Percentiles rank a stretch among this genome's conserved stretches.
Evolutionary conservation across 37 sponge, comb jelly and placozoan genomes (phyloP).

Genomic region (Beroe ovata): DNA sequence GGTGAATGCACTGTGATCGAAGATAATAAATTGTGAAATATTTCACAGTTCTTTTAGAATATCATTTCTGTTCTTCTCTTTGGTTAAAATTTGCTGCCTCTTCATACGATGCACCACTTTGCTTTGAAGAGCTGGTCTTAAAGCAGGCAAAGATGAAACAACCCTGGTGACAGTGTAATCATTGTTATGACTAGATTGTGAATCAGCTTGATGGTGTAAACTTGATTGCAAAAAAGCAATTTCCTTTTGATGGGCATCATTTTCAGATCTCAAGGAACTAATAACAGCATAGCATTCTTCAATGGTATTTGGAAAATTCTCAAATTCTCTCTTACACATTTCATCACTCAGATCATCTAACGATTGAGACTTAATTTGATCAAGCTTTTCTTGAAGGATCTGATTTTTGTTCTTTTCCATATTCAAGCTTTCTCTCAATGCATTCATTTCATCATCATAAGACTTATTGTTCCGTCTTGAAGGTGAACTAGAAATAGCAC

Average conservation of each 20-base stretch:
- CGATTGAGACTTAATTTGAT: background rate
- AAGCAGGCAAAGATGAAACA: conserved; percentile 39
- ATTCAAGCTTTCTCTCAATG: background rate
- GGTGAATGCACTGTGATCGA: too few relatives aligned
- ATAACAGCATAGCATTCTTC: conserved; percentile 57
- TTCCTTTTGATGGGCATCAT: conserved; percentile 61
- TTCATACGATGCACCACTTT: conserved; percentile 65
- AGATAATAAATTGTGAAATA: too few relatives aligned
- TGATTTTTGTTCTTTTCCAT: conserved; percentile 17
- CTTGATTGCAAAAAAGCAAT: conserved; percentile 20
- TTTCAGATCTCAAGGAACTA: conserved; percentile 33
- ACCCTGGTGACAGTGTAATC: background rate
- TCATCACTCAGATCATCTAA: background rate
- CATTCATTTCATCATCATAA: conserved; percentile 36
- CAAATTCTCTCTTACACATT: background rate
- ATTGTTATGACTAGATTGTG: background rate
- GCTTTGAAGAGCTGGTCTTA: conserved; percentile 39
- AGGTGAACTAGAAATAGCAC: conserved; percentile 47
- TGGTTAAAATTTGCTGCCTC: conserved; percentile 45
- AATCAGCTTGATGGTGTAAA: conserved; percentile 4
- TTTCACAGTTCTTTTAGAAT: conserved; percentile 23
- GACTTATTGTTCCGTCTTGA: conserved; percentile 19
- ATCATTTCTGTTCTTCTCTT: conserved; percentile 55
- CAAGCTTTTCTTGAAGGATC: conserved; percentile 7
- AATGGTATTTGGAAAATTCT: conserved; percentile 27